Evolutionary conservation across 2,888 invertebrate species (phyloP).

Genomic region (Trichopria drosophilae): DNA sequence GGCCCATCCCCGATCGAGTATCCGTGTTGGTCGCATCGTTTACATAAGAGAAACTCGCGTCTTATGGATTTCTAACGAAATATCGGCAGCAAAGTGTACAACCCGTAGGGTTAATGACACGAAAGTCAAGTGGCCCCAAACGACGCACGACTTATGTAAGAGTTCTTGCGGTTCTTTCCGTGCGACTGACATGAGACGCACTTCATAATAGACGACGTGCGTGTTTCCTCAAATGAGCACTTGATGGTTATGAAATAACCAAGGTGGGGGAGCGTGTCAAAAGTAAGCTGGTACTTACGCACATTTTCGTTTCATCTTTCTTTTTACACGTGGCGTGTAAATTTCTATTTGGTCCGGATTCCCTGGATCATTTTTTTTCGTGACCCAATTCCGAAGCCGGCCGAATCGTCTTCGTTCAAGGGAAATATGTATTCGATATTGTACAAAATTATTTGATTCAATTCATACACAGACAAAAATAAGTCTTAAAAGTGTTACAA

Average conservation of each 20-base stretch:
- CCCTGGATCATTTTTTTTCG: too few species aligned
- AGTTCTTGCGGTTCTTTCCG: slow-evolving; percentile 31
- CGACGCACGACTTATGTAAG: slow-evolving; percentile 43
- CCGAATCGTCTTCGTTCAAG: too few species aligned
- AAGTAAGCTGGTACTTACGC: too few species aligned
- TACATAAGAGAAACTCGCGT: slow-evolving; percentile 49
- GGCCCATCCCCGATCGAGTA: not conserved
- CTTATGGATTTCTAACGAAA: slow-evolving; percentile 48
- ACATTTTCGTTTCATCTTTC: too few species aligned
- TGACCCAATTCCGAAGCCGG: too few species aligned
- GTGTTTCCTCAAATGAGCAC: slow-evolving; percentile 1
- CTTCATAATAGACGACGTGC: slow-evolving; percentile 13
- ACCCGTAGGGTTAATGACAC: slow-evolving; percentile 48
- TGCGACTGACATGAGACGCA: slow-evolving; percentile 11
- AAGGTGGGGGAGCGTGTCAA: too few species aligned
- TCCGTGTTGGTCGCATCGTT: slow-evolving; percentile 30
- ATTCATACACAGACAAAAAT: too few species aligned
- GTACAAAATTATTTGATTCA: too few species aligned
- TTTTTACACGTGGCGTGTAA: too few species aligned
- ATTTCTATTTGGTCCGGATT: too few species aligned
- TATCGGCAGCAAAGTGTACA: slow-evolving; percentile 34
- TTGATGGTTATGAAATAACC: not conserved
- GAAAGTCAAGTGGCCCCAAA: slow-evolving; percentile 49
- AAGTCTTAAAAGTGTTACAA: too few species aligned
- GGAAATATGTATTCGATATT: too few species aligned